Percentiles rank a stretch among this genome's conserved stretches.
phyloP scores from a whole-genome alignment of 2,888 invertebrate species.

The Apoda limacodes region DNA sequence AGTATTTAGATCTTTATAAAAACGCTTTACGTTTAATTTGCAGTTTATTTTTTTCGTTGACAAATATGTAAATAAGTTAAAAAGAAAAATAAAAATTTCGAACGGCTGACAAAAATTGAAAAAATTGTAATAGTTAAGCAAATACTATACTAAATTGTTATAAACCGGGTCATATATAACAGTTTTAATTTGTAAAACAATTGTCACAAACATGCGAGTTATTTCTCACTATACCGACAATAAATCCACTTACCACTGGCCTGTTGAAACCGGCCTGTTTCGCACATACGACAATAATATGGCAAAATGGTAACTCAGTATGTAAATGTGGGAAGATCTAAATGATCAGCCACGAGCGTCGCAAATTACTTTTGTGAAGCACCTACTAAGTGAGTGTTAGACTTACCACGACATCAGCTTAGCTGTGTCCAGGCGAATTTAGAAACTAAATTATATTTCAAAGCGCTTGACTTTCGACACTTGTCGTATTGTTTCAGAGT shows the following conservation, averaged over 20 bases:
- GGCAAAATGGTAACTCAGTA: slow-evolving; percentile 44
- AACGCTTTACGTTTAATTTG: too few relatives aligned
- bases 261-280: slow-evolving; percentile 27
- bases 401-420: slow-evolving; percentile 34
- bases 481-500: slow-evolving; percentile 21
- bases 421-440: slow-evolving; percentile 29
- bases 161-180: slow-evolving; percentile 33
- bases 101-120: too few relatives aligned
- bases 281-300: slow-evolving; percentile 30
- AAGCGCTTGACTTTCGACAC: slow-evolving; percentile 19
- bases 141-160: too few relatives aligned
- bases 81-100: too few relatives aligned
- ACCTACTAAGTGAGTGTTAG: slow-evolving; percentile 48
- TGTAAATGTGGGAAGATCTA: slow-evolving; percentile 44
- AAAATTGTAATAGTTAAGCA: too few relatives aligned
- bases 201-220: slow-evolving; percentile 33
- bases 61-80: too few relatives aligned
- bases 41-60: too few relatives aligned
- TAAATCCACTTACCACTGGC: slow-evolving; percentile 38
- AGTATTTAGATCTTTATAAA: too few relatives aligned
- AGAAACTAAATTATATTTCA: slow-evolving; percentile 16
- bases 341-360: slow-evolving; percentile 42
- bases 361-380: slow-evolving; percentile 51
- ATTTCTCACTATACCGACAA: slow-evolving; percentile 33
- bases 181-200: slow-evolving; percentile 40